A percentile compares a stretch with the other conserved stretches of the same genome.
phyloP scores from a whole-genome alignment of 2,113 vertebrate species.

The Dipodomys stephensi region DNA sequence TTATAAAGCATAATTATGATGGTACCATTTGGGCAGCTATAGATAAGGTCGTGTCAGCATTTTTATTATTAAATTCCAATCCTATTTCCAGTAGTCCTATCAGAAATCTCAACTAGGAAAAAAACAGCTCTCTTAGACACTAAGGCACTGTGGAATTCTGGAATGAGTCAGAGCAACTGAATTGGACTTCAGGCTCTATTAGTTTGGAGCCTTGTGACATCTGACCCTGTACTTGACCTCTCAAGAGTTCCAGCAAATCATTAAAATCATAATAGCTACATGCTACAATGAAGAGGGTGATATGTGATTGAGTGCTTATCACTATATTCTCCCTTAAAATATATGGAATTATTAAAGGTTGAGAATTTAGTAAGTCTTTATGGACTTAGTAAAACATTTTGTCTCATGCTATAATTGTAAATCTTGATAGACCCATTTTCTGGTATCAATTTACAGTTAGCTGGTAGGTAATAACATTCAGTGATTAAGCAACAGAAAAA shows the following conservation, averaged over 20 bases:
- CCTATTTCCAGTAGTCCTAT: slow-evolving; percentile 74
- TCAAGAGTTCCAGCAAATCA: slow-evolving; percentile 16
- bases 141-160: slow-evolving; percentile 40
- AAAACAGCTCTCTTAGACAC: slow-evolving; percentile 23
- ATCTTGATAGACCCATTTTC: slow-evolving; percentile 42
- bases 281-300: neutral
- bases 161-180: slow-evolving; percentile 35
- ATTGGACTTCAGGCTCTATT: neutral
- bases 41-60: slow-evolving; percentile 81
- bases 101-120: slow-evolving; percentile 57
- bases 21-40: slow-evolving; percentile 73
- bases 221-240: slow-evolving; percentile 35
- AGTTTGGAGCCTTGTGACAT: slow-evolving; percentile 39
- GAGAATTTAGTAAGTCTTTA: neutral
- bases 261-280: slow-evolving; percentile 23
- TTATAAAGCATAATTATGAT: slow-evolving; percentile 84
- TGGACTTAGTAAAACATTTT: slow-evolving; percentile 13
- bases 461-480: slow-evolving; percentile 25
- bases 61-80: slow-evolving; percentile 81
- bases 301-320: neutral
- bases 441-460: slow-evolving; percentile 7
- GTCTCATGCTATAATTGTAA: neutral
- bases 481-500: slow-evolving; percentile 39
- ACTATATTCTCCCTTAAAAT: neutral
- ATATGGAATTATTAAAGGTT: neutral